Evolutionary conservation across 2,113 vertebrate genomes (phyloP).

Genomic region (Tyrannus savana): DNA sequence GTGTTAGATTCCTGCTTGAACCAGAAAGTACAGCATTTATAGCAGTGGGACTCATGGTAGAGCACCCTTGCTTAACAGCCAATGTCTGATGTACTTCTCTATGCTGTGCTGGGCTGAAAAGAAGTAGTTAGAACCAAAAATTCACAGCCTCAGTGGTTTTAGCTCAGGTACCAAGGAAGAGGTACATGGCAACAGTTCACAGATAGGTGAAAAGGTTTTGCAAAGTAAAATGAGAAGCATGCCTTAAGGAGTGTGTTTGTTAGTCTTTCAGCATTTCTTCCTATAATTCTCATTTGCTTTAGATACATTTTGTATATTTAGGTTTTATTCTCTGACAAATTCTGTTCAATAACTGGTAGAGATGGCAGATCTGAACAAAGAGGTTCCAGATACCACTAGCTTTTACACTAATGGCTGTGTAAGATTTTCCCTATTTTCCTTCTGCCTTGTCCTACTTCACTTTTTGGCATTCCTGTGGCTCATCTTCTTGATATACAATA

Average conservation of each 20-base stretch:
- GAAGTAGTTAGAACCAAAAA: not conserved
- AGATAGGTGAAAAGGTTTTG: not conserved
- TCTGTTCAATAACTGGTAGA: not conserved
- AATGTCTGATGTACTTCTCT: not conserved
- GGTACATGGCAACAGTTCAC: not conserved
- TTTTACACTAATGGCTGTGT: not conserved
- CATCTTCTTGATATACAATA: not conserved
- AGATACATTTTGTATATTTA: not conserved
- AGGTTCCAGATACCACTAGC: not conserved
- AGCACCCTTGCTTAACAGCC: not conserved
- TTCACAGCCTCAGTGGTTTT: not conserved
- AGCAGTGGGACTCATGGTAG: not conserved
- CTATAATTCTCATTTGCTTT: not conserved
- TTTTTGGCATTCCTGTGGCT: not conserved
- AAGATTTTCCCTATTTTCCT: not conserved
- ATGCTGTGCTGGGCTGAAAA: not conserved
- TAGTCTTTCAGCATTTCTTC: not conserved
- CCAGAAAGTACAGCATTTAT: not conserved
- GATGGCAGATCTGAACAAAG: not conserved
- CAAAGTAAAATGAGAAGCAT: not conserved
- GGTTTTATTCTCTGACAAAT: not conserved
- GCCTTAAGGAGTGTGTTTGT: not conserved
- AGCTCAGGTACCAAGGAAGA: not conserved
- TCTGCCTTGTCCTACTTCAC: not conserved
- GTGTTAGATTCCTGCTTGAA: not conserved